Percentiles rank a stretch among this genome's conserved stretches.
Evolutionary conservation across 1,140 invertebrate genomes (phyloP).

Genomic region (Bombus vancouverensis): DNA sequence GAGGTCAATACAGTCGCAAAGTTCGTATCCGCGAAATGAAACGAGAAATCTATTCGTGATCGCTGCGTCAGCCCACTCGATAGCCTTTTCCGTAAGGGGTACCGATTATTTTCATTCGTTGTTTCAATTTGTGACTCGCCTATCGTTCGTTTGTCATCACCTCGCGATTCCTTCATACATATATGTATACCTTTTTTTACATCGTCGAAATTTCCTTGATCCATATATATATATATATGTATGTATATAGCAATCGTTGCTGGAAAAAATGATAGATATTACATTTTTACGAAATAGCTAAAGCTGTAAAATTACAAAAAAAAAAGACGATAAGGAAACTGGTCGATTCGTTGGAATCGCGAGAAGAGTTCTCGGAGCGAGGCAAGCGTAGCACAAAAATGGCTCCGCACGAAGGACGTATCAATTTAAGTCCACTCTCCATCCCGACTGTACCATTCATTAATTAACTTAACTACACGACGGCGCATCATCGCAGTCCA

Average conservation of each 20-base stretch:
- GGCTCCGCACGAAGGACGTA: conserved; percentile 79
- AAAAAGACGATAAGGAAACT: neutral
- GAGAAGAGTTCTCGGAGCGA: conserved; percentile 32
- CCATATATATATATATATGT: no score
- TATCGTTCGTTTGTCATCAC: conserved; percentile 28
- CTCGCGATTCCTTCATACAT: no score
- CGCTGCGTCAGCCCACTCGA: conserved; percentile 2
- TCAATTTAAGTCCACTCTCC: conserved; percentile 81
- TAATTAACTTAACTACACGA: conserved; percentile 83
- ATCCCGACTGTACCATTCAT: conserved; percentile 81
- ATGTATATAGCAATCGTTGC: no score
- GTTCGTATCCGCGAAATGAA: conserved; percentile 19
- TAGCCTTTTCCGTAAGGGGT: conserved; percentile 38
- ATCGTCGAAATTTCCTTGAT: neutral
- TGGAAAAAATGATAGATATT: neutral
- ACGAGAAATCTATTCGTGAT: neutral
- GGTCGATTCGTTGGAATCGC: conserved; percentile 40
- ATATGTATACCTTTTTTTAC: neutral
- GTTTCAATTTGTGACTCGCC: conserved; percentile 43
- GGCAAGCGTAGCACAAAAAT: conserved; percentile 72
- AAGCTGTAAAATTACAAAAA: neutral
- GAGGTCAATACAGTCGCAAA: conserved; percentile 32
- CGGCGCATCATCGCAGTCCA: conserved; percentile 75
- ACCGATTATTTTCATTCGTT: conserved; percentile 29
- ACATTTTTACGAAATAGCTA: neutral